Conservation (phyloP, 2,797 vertebrate species). For the Petrocephalus sullivani region DNA sequence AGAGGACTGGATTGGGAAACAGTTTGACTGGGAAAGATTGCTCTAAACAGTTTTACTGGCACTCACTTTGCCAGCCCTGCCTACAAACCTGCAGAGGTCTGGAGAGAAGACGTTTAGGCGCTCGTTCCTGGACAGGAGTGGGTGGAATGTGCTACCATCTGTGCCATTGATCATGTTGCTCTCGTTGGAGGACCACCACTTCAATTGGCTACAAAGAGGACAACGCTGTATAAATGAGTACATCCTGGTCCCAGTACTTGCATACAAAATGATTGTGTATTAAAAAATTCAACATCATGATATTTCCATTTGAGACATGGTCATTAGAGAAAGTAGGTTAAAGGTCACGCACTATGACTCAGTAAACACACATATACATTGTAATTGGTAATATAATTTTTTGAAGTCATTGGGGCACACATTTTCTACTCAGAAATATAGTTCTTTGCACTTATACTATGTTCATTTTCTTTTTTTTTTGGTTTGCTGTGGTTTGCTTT, state of each 20-base stretch:
- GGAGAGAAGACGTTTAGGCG: slow-evolving; percentile 63
- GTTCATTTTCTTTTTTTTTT: neutral
- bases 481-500: neutral
- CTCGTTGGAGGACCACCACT: slow-evolving; percentile 57
- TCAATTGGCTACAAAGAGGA: slow-evolving; percentile 50
- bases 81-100: slow-evolving; percentile 70
- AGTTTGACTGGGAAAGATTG: neutral
- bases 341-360: neutral
- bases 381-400: neutral
- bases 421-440: neutral
- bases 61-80: neutral
- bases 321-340: neutral
- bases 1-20: neutral
- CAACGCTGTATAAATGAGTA: neutral
- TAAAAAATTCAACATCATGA: neutral
- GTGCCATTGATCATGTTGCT: slow-evolving; percentile 71
- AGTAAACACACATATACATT: neutral
- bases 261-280: neutral
- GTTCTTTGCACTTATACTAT: neutral
- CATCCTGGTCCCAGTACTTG: neutral
- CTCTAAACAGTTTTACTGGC: neutral
- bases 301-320: neutral
- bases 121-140: slow-evolving; percentile 60
- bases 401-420: neutral
- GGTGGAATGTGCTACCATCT: slow-evolving; percentile 70